Evolutionary conservation across 30 jellyfish, hydroid and myxozoan genomes (phyloP).

Genomic region (Chironex yamaguchii): DNA sequence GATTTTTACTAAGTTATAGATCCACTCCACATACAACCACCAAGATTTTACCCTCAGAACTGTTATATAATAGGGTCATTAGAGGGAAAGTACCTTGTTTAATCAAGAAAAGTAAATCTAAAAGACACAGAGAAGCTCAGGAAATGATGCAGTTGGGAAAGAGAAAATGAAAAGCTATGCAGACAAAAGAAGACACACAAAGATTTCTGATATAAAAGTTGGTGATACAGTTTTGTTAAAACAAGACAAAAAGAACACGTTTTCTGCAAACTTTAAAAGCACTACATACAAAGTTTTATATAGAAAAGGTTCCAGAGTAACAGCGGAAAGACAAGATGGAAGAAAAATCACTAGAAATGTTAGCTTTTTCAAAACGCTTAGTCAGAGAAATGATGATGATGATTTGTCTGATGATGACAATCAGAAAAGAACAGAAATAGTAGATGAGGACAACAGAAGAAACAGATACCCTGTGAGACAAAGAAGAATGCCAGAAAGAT

Average conservation of each 20-base stretch:
- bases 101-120: too few relatives aligned
- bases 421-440: neutral
- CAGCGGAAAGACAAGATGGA: constrained; percentile 28
- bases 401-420: too few relatives aligned
- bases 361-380: too few relatives aligned
- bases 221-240: constrained; percentile 25
- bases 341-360: too few relatives aligned
- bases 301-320: constrained; percentile 35
- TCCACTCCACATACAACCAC: neutral
- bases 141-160: constrained; percentile 5
- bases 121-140: too few relatives aligned
- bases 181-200: constrained; percentile 41
- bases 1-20: too few relatives aligned
- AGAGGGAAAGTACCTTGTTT: too few relatives aligned
- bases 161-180: constrained; percentile 15
- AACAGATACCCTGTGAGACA: too few relatives aligned
- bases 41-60: neutral
- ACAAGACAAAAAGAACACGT: constrained; percentile 1
- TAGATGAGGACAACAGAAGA: too few relatives aligned
- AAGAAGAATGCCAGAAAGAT: too few relatives aligned
- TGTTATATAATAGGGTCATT: too few relatives aligned
- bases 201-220: constrained; percentile 18
- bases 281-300: constrained; percentile 41
- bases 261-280: constrained; percentile 8
- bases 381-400: too few relatives aligned